Conservation (phyloP, 1,140 invertebrate genomes). For the Sitophilus oryzae region DNA sequence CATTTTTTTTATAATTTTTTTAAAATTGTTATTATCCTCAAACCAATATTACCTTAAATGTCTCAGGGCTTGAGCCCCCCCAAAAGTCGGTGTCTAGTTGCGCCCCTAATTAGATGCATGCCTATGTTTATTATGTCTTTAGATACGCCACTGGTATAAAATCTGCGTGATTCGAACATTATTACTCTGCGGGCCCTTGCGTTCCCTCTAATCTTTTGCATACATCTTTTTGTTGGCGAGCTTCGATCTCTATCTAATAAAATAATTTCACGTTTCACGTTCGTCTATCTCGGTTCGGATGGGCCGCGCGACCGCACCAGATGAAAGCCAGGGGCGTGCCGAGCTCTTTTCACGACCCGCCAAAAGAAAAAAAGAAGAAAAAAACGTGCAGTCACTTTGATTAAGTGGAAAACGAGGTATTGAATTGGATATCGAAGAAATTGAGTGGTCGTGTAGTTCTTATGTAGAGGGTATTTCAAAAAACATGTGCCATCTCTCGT, state of each 20-base stretch:
- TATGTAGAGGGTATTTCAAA: too few relatives aligned
- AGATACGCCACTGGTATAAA: neutral
- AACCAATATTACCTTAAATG: too few relatives aligned
- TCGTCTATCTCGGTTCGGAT: neutral
- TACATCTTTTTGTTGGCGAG: slow-evolving; percentile 4
- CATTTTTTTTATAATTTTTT: too few relatives aligned
- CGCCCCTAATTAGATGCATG: too few relatives aligned
- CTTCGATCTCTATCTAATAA: slow-evolving; percentile 8
- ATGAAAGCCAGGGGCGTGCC: neutral
- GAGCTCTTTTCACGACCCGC: neutral
- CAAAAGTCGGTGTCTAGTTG: too few relatives aligned
- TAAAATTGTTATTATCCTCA: too few relatives aligned
- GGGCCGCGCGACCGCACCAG: neutral
- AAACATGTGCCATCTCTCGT: too few relatives aligned
- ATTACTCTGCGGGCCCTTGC: neutral
- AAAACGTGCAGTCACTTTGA: neutral
- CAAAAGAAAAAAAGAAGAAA: neutral
- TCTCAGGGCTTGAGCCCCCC: too few relatives aligned
- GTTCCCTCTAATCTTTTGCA: slow-evolving; percentile 2
- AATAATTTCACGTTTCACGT: slow-evolving; percentile 7
- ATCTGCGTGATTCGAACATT: neutral
- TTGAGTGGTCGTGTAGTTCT: too few relatives aligned
- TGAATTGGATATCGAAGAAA: too few relatives aligned
- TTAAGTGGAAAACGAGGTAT: neutral
- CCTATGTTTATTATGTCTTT: too few relatives aligned